A percentile compares a stretch with the other conserved stretches of the same genome.
Evolutionary conservation across 2,113 vertebrate species (phyloP).

Genomic region (Takifugu bimaculatus): DNA sequence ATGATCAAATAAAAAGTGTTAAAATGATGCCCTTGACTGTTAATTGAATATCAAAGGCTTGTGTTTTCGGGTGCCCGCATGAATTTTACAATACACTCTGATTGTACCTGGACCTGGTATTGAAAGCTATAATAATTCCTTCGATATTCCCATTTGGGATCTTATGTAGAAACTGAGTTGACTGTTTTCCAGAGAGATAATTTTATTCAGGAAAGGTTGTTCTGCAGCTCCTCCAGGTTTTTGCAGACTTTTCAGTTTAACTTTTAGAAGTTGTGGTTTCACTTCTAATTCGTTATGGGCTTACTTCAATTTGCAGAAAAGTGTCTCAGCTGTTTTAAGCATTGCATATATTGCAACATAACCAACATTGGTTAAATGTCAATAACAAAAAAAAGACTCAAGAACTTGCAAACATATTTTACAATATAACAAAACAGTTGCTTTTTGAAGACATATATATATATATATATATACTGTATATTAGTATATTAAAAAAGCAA

Average conservation of each 20-base stretch:
- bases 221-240: conserved; percentile 4
- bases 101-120: conserved; percentile 27
- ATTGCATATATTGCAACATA: too few relatives aligned
- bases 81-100: conserved; percentile 46
- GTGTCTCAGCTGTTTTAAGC: too few relatives aligned
- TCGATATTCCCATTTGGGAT: conserved; percentile 32
- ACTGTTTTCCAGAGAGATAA: conserved; percentile 13
- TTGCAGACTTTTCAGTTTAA: conserved; percentile 2
- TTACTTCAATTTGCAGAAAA: too few relatives aligned
- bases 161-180: conserved; percentile 31
- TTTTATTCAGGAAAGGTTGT: conserved; percentile 19
- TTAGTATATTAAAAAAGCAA: too few relatives aligned
- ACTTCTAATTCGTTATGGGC: too few relatives aligned
- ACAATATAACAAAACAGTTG: too few relatives aligned
- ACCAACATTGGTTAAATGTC: too few relatives aligned
- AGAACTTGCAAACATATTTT: too few relatives aligned
- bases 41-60: conserved; percentile 42
- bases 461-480: too few relatives aligned
- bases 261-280: too few relatives aligned
- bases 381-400: too few relatives aligned
- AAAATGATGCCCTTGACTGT: conserved; percentile 42
- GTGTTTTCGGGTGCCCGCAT: conserved; percentile 18
- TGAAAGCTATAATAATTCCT: conserved; percentile 58
- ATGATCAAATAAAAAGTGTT: conserved; percentile 45
- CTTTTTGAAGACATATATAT: too few relatives aligned